A percentile compares a stretch with the other conserved stretches of the same genome.
These are phyloP conservation scores for Pectinophora gossypiella DNA, from an alignment of 1,140 invertebrate genomes.

Conservation along the genomic window DNA sequence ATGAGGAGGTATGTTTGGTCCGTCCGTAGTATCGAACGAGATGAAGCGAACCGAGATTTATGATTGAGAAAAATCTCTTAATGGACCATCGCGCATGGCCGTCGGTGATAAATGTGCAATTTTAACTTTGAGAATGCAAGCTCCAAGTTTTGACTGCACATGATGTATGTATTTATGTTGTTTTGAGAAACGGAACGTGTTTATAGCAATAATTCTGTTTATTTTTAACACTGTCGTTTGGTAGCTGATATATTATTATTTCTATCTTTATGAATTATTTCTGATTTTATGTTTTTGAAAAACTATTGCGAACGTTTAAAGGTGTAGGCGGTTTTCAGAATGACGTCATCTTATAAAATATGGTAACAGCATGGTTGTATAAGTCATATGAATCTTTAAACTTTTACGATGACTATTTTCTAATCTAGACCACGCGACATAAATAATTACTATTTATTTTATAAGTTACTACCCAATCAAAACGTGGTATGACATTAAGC, in stretches of 20 bases:
- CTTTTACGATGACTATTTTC: no score
- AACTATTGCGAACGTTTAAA: no score
- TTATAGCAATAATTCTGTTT: not conserved
- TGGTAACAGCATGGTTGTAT: no score
- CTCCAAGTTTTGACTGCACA: constrained; percentile 61
- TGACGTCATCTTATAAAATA: no score
- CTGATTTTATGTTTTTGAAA: no score
- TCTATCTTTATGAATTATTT: no score
- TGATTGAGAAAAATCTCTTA: constrained; percentile 72
- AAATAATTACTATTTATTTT: no score
- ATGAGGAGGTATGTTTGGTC: no score
- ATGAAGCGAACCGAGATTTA: constrained; percentile 71
- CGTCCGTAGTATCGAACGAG: constrained; percentile 58
- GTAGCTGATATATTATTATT: no score
- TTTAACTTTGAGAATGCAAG: constrained; percentile 66
- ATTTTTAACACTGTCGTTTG: not conserved
- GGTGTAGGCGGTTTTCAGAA: no score
- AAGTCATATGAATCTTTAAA: no score
- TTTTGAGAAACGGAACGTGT: constrained; percentile 3
- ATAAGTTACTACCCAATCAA: not conserved
- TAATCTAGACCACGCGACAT: no score
- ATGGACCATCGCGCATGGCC: constrained; percentile 63
- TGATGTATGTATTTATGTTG: constrained; percentile 62
- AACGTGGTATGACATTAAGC: not conserved
- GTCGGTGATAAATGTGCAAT: constrained; percentile 72